These are phyloP conservation scores for Stichopus chloronotus DNA, from an alignment of 35 echinoderm and acorn worm genomes.

Conservation along the genomic window DNA sequence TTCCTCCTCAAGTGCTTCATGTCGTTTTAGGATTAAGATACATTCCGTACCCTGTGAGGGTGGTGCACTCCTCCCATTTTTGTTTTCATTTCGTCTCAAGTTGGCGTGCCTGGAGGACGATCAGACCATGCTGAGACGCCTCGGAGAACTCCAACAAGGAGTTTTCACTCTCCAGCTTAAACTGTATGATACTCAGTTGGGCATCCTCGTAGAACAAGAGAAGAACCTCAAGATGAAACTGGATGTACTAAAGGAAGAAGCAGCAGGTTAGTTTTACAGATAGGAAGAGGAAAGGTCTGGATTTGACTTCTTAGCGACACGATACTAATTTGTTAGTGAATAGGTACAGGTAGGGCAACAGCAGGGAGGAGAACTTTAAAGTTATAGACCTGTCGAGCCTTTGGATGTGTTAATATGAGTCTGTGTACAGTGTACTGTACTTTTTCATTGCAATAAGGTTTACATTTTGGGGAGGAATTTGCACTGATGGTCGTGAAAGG, in stretches of 20 bases:
- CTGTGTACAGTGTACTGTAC: too few species aligned
- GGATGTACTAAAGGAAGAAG: conserved; percentile 21
- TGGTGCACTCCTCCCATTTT: neutral
- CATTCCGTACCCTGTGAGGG: neutral
- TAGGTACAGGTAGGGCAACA: too few species aligned
- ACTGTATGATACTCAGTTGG: conserved; percentile 76
- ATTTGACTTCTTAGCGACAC: too few species aligned
- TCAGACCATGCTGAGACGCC: conserved; percentile 35
- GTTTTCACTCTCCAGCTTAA: conserved; percentile 77
- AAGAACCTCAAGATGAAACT: conserved; percentile 53
- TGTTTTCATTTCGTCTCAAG: conserved; percentile 38
- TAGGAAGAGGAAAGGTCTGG: too few species aligned
- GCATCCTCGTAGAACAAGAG: conserved; percentile 81
- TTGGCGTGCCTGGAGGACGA: conserved; percentile 82
- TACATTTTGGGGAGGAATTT: too few species aligned
- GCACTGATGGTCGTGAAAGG: too few species aligned
- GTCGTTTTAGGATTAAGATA: neutral
- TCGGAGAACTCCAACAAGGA: conserved; percentile 59
- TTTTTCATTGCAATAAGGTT: too few species aligned
- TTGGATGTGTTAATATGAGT: too few species aligned
- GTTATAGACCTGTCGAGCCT: too few species aligned
- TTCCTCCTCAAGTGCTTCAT: neutral
- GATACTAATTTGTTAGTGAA: too few species aligned
- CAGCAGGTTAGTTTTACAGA: neutral
- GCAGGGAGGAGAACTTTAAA: too few species aligned